Conservation (phyloP, 2,888 invertebrate genomes). For the Papilio demoleus region DNA sequence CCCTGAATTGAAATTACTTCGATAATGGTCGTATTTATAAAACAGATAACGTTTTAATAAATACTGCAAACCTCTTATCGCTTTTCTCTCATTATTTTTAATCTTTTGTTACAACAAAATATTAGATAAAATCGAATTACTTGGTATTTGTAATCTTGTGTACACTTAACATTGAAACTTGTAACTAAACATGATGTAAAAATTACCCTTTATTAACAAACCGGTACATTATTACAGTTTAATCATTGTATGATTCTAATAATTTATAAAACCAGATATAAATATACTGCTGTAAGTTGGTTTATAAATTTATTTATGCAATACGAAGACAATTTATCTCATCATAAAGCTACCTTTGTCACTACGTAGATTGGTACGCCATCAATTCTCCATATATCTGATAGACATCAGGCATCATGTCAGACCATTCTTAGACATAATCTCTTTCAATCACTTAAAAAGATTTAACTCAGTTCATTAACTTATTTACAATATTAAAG, state of each 20-base stretch:
- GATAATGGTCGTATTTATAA: not conserved
- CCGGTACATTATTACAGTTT: too few species aligned
- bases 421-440: too few species aligned
- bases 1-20: not conserved
- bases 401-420: too few species aligned
- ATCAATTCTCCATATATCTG: too few species aligned
- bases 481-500: constrained; percentile 39
- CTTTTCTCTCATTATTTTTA: not conserved
- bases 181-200: too few species aligned
- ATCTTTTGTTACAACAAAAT: not conserved
- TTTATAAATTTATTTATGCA: not conserved
- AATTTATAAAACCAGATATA: too few species aligned
- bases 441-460: too few species aligned
- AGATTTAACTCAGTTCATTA: constrained; percentile 34
- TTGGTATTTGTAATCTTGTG: not conserved
- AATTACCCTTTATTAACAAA: too few species aligned
- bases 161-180: not conserved
- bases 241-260: too few species aligned
- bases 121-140: not conserved
- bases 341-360: too few species aligned
- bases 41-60: not conserved
- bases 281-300: too few species aligned
- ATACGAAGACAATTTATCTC: constrained; percentile 6
- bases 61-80: not conserved
- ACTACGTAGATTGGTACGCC: too few species aligned